phyloP scores from a whole-genome alignment of 2,797 vertebrate genomes.

The Pygocentrus nattereri region DNA sequence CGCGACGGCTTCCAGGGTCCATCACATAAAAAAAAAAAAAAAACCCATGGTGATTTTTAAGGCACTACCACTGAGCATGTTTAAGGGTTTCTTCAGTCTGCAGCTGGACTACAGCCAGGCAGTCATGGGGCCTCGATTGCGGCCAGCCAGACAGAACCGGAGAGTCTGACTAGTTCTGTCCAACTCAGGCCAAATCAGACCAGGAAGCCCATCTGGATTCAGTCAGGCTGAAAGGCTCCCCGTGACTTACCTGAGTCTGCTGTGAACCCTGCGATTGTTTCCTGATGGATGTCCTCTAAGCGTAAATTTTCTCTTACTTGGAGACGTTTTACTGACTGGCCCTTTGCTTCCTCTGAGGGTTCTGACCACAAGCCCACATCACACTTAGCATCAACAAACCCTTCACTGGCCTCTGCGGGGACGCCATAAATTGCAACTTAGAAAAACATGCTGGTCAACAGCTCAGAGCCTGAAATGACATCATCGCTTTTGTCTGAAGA shows the following conservation, averaged over 20 bases:
- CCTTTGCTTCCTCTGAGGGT: slow-evolving; percentile 34
- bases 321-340: slow-evolving; percentile 31
- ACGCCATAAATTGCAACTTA: slow-evolving; percentile 56
- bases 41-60: background rate
- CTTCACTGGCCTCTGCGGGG: slow-evolving; percentile 46
- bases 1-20: slow-evolving; percentile 12
- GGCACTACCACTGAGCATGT: slow-evolving; percentile 27
- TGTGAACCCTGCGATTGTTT: slow-evolving; percentile 42
- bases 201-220: slow-evolving; percentile 53
- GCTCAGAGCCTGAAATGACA: slow-evolving; percentile 69
- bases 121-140: slow-evolving; percentile 23
- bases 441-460: slow-evolving; percentile 46
- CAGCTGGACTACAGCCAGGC: slow-evolving; percentile 31
- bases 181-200: slow-evolving; percentile 45
- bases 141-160: slow-evolving; percentile 31
- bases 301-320: slow-evolving; percentile 42
- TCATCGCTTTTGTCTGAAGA: slow-evolving; percentile 74
- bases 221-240: slow-evolving; percentile 50
- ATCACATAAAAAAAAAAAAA: slow-evolving; percentile 38
- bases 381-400: slow-evolving; percentile 43
- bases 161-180: slow-evolving; percentile 11
- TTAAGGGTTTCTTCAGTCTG: slow-evolving; percentile 24
- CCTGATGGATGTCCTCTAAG: slow-evolving; percentile 31
- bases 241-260: slow-evolving; percentile 56
- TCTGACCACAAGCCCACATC: slow-evolving; percentile 39